Evolutionary conservation across 2,113 vertebrate genomes (phyloP), one percentile per base, ranked within the genome.

Genomic region (Rhea americana): DNA sequence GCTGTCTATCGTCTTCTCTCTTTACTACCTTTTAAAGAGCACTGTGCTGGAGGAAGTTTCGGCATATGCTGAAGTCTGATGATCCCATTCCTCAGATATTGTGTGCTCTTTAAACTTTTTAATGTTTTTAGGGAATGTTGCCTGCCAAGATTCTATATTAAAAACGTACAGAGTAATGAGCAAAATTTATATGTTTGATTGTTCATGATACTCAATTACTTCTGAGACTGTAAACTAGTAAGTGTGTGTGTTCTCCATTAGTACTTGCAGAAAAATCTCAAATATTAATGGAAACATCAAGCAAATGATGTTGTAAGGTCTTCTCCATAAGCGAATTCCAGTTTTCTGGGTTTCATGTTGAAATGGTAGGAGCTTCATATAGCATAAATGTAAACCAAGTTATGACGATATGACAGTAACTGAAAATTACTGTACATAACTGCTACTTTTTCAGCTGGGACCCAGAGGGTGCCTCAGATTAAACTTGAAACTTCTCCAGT

Each of bases 401-500:
- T 78, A 32, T 72, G 68, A 81, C 78, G 87, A 83, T 89, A 82
- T 95, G 85, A 88, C 75, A 55, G 70, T 91, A 90, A 68, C 72
- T 88, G 91, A 75, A 93, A 96, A 94, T 92, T 94, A 72, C 72
- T 90, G 87, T 81, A 83, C 8, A 32, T 81, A 90, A 37, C 81
- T 83, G 82, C 84, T 91, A 87, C 84, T 93, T 91, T 89, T 85
- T 92, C 87, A 94, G 28, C 63, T 94, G 70, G 47, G 82, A 65
- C 89, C 87, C 79, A 93, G 87, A 81, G 91, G 61, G 82, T 95
- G 65, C 43, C 56, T 78, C 59, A 75, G 65, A 92, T 88, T 93
- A 94, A 92, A 87, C 59, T 87, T 85, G 82, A 95, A 96, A 87
- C 63, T 92, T 87, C 59, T 87, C 65, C 82, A 93, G 39, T 81